Conservation (phyloP, 2,888 invertebrate genomes). For the Phlogophora meticulosa region DNA sequence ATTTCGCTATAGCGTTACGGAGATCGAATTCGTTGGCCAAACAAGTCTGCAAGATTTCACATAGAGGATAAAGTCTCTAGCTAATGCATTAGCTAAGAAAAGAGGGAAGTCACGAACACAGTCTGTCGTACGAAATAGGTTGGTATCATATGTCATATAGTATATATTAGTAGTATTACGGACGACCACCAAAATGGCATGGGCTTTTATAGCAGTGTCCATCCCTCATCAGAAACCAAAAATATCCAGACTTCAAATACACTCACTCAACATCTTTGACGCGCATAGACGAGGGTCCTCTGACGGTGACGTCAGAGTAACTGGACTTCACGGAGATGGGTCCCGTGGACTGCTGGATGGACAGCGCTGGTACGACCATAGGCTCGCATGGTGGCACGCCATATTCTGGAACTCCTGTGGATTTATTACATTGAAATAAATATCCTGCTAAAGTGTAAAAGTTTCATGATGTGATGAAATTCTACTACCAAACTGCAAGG, state of each 20-base stretch:
- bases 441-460: background rate
- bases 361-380: conserved; percentile 91
- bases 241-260: no score
- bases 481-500: no score
- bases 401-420: conserved; percentile 91
- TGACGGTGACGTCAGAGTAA: conserved; percentile 91
- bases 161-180: no score
- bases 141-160: no score
- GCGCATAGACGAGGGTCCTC: conserved; percentile 92
- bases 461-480: no score
- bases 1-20: no score
- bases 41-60: background rate
- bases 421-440: background rate
- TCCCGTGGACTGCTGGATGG: conserved; percentile 92
- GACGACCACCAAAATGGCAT: no score
- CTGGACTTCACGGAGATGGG: conserved; percentile 91
- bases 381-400: conserved; percentile 93
- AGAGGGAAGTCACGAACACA: background rate
- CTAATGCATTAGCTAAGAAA: background rate
- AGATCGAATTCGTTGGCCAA: background rate
- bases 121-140: background rate
- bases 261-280: conserved; percentile 92
- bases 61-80: background rate
- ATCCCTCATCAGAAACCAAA: no score
- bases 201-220: no score